phyloP scores from a whole-genome alignment of 2,113 vertebrate genomes.

The Anolis carolinensis region DNA sequence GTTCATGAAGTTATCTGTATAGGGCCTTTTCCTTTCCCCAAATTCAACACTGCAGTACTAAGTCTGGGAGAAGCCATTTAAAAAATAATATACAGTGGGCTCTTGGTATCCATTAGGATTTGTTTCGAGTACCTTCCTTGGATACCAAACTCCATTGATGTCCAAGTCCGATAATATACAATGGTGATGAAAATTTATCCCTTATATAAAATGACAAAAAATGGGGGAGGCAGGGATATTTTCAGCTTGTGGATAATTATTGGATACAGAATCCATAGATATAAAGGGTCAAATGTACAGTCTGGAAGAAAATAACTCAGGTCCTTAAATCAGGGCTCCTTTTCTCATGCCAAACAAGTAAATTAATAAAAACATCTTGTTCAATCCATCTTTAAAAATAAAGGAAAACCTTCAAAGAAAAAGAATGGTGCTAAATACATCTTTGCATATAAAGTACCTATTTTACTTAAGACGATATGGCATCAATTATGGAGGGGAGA shows the following conservation, averaged over 20 bases:
- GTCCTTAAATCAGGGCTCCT: neutral
- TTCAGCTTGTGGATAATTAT: too few relatives aligned
- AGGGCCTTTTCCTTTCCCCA: neutral
- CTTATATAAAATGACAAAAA: too few relatives aligned
- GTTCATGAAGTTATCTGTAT: neutral
- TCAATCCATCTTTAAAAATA: neutral
- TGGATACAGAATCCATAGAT: too few relatives aligned
- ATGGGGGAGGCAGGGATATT: too few relatives aligned
- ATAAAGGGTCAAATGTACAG: neutral
- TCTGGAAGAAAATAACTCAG: neutral
- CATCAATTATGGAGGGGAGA: neutral
- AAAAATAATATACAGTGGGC: neutral
- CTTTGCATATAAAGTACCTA: neutral
- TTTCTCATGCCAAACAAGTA: neutral
- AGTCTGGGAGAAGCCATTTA: neutral
- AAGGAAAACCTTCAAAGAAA: neutral
- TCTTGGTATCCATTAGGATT: too few relatives aligned
- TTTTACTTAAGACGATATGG: neutral
- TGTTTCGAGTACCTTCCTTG: too few relatives aligned
- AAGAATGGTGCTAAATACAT: neutral
- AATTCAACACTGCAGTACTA: neutral
- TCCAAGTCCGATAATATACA: too few relatives aligned
- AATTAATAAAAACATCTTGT: neutral
- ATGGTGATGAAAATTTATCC: too few relatives aligned
- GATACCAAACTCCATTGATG: too few relatives aligned